Evolutionary conservation across 1,140 invertebrate species (phyloP).

Genomic region (Panulirus ornatus): DNA sequence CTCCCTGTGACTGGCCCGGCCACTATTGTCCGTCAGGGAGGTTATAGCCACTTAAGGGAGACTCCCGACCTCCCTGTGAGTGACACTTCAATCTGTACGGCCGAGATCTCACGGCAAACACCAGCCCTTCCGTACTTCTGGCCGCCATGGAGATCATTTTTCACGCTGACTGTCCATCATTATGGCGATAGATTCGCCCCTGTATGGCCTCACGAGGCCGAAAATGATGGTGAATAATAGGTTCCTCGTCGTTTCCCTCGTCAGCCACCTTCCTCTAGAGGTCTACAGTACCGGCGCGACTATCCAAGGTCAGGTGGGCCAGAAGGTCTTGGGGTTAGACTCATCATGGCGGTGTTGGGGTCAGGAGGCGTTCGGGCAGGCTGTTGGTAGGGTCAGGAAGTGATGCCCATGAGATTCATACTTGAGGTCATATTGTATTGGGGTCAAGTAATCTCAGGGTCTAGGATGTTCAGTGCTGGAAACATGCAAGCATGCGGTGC

Average conservation of each 20-base stretch:
- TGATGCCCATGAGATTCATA: too few relatives aligned
- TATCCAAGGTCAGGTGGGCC: background rate
- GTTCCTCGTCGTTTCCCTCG: too few relatives aligned
- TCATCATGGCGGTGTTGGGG: background rate
- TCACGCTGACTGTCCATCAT: slow-evolving; percentile 30
- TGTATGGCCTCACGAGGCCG: background rate
- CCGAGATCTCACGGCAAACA: slow-evolving; percentile 28
- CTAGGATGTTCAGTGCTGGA: too few relatives aligned
- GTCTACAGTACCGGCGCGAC: slow-evolving; percentile 31
- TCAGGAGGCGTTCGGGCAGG: too few relatives aligned
- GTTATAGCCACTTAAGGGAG: slow-evolving; percentile 70
- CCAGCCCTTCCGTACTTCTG: background rate
- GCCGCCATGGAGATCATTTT: slow-evolving; percentile 6
- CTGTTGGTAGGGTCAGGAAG: too few relatives aligned
- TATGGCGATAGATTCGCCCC: slow-evolving; percentile 11
- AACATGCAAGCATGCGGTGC: too few relatives aligned
- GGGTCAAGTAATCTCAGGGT: too few relatives aligned
- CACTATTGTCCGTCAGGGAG: slow-evolving; percentile 50
- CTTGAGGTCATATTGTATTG: too few relatives aligned
- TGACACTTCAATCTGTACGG: slow-evolving; percentile 67
- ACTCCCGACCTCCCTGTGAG: slow-evolving; percentile 44
- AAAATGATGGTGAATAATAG: slow-evolving; percentile 34
- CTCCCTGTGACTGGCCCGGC: slow-evolving; percentile 28
- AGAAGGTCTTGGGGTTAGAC: background rate
- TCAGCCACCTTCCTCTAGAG: slow-evolving; percentile 12